A percentile compares a stretch with the other conserved stretches of the same genome.
Conservation (phyloP, 2,797 vertebrate genomes). For the Sphenodon punctatus region DNA sequence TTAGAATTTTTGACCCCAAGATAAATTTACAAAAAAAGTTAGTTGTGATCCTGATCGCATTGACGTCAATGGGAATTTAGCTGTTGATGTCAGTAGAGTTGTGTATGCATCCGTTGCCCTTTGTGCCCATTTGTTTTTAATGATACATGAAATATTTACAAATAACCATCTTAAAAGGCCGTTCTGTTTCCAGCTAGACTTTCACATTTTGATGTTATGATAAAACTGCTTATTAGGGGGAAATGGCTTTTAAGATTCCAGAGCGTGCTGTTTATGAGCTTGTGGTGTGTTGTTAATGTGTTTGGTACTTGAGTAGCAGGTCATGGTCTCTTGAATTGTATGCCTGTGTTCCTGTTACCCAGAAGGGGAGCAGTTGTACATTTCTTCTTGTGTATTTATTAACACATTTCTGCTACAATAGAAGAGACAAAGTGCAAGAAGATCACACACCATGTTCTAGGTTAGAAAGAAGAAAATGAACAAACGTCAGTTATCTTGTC, state of each 20-base stretch:
- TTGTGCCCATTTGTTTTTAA: background rate
- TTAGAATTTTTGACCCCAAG: background rate
- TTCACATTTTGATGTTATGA: conserved; percentile 20
- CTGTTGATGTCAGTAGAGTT: no score
- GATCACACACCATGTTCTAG: no score
- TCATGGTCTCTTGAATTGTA: conserved; percentile 51
- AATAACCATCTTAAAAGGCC: conserved; percentile 7
- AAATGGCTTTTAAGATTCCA: conserved; percentile 48
- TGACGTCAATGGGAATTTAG: no score
- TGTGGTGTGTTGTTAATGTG: conserved; percentile 65
- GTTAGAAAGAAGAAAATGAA: no score
- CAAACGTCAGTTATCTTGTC: no score
- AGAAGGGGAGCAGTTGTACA: conserved; percentile 40
- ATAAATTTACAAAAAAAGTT: background rate
- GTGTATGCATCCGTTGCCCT: no score
- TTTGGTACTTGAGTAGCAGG: conserved; percentile 36
- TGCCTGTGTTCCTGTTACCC: conserved; percentile 52
- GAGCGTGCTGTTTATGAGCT: conserved; percentile 61
- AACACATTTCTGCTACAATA: conserved; percentile 46
- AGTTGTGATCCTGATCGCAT: no score
- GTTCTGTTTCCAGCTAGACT: background rate
- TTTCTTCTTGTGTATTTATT: conserved; percentile 71
- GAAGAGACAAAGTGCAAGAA: conserved; percentile 18
- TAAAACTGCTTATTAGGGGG: conserved; percentile 37
- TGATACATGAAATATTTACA: conserved; percentile 1